These are phyloP conservation scores for Drosophila tsacasi DNA, from an alignment of 1,140 invertebrate genomes.

Conservation along the genomic window DNA sequence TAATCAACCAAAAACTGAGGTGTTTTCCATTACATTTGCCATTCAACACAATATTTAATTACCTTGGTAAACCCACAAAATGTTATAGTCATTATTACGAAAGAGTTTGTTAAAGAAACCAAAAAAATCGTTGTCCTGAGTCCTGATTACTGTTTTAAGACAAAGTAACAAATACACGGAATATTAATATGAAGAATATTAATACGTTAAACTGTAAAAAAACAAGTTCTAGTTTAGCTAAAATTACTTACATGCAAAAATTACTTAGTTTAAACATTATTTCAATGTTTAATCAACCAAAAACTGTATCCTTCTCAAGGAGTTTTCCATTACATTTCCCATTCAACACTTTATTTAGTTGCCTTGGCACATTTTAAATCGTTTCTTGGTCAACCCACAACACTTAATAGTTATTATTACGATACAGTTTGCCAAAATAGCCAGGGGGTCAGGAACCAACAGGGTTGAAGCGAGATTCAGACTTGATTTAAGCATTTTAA, in stretches of 20 bases:
- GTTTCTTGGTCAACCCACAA: neutral
- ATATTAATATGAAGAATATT: too few relatives aligned
- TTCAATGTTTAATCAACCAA: neutral
- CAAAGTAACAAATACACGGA: too few relatives aligned
- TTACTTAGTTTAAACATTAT: neutral
- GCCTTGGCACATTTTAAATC: neutral
- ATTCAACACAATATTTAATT: neutral
- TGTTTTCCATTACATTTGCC: neutral
- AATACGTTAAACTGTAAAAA: neutral
- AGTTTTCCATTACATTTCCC: neutral
- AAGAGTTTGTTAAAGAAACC: neutral
- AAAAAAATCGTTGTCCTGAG: too few relatives aligned
- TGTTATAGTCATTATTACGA: neutral
- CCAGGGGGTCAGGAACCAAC: neutral
- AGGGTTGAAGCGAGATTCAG: conserved; percentile 6
- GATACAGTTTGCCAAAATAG: neutral
- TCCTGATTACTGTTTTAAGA: too few relatives aligned
- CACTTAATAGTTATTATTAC: neutral
- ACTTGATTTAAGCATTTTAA: conserved; percentile 6
- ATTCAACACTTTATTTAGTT: neutral
- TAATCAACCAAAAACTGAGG: neutral
- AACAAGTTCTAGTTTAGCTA: neutral
- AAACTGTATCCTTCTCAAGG: neutral
- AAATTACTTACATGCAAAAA: neutral
- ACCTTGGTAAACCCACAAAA: neutral